These are phyloP conservation scores for Engystomops pustulosus DNA, from an alignment of 2,113 vertebrate genomes.

Conservation along the genomic window DNA sequence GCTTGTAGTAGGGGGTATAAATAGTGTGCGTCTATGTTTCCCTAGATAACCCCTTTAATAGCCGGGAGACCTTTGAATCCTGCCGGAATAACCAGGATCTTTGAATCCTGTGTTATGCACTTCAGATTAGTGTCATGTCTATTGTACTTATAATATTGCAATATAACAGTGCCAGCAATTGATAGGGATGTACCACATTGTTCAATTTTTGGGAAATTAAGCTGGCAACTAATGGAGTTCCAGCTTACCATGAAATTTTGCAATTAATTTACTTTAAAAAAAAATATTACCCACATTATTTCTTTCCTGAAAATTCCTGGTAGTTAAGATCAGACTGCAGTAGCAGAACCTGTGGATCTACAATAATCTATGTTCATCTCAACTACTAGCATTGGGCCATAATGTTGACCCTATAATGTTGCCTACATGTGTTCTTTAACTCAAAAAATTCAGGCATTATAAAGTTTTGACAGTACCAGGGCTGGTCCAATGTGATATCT, in stretches of 20 bases:
- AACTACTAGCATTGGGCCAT: no score
- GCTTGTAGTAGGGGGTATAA: no score
- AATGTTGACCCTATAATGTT: neutral
- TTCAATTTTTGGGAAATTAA: neutral
- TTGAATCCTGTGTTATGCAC: neutral
- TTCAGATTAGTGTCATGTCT: neutral
- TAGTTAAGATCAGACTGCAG: neutral
- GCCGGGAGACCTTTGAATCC: no score
- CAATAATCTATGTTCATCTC: no score
- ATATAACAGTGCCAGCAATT: neutral
- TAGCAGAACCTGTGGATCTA: neutral
- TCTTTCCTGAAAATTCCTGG: neutral
- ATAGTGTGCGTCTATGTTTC: no score
- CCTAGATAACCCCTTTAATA: no score
- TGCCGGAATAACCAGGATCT: no score
- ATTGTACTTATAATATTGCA: neutral
- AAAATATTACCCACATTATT: neutral
- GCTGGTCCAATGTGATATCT: constrained; percentile 4
- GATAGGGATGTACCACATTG: neutral
- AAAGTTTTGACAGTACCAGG: neutral
- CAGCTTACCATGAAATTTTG: neutral
- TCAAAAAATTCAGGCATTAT: constrained; percentile 4
- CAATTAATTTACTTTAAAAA: no score
- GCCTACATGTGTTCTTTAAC: neutral
- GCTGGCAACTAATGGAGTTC: neutral